Base-by-base conservation (phyloP, 2,797 vertebrate species). In the Botia kubotai region DNA sequence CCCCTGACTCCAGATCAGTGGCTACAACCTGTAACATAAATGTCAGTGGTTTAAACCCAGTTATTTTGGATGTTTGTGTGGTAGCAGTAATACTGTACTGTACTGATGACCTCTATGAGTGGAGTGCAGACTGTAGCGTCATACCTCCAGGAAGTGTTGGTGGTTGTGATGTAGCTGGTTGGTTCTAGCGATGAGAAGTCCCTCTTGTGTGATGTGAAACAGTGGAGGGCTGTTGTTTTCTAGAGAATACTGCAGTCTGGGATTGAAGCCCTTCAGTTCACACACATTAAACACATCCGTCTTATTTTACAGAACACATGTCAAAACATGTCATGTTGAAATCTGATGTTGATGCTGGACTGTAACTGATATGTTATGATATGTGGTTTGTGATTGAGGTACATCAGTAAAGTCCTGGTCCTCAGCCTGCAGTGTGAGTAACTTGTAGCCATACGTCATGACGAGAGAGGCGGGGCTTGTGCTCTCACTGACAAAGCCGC, bases 341-440 rank as follows among this genome's bases (percentile, higher is more conserved):
- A 75, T 1, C 19, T 23, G 3, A 36, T 66, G 48, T 67, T 66
- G 33, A 13, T 50, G 16, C 26, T 65, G 48, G 13, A 19, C 2
- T 75, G 60, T 65, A 11, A 67, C 26, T 67, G 48, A 1, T 53
- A 3, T 29, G 17, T 82, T 26, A 26, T 26, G 23, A 26, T 72
- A 75, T 72, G 69, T 79, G 73, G 10, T 58, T 60, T 60, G 67
- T 67, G 36, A 26, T 26, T 26, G 23, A 80, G 90, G 43, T 90
- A 96, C 95, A 19, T 94, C 82, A 11, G 83, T 79, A 73, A 96
- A 96, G 86, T 96, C 95, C 58, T 75, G 82, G 86, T 96, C 95
- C 2, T 82, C 84, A 0, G 93, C 94, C 4, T 88, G 87, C 60
- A 96, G 69, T 48, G 90, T 81, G 50, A 96, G 88, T 6, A 91